These are phyloP conservation scores for Trichogramma pretiosum DNA, from an alignment of 1,140 invertebrate genomes.

Conservation along the genomic window DNA sequence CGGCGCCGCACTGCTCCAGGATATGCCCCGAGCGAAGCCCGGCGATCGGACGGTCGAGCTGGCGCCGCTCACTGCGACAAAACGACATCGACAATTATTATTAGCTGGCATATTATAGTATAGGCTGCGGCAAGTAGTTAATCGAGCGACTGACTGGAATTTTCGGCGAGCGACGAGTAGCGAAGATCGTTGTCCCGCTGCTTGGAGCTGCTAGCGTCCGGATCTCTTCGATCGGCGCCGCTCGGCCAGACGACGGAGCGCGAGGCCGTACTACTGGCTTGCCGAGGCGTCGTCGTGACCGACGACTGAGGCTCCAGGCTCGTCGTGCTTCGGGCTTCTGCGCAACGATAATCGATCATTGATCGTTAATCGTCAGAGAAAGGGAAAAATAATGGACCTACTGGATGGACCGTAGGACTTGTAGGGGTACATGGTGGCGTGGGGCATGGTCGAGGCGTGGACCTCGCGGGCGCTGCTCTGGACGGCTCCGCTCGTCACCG, in stretches of 20 bases:
- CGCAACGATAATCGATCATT: too few relatives aligned
- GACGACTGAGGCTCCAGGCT: not conserved
- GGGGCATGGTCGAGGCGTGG: slow-evolving; percentile 22
- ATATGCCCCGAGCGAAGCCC: slow-evolving; percentile 44
- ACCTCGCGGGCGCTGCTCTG: slow-evolving; percentile 26
- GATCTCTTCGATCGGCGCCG: too few relatives aligned
- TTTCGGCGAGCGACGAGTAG: slow-evolving; percentile 7
- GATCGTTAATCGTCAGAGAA: not conserved
- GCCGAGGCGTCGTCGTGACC: too few relatives aligned
- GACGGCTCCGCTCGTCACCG: slow-evolving; percentile 22
- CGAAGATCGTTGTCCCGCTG: slow-evolving; percentile 6
- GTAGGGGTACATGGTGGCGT: not conserved
- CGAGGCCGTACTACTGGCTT: too few relatives aligned
- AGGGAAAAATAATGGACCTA: not conserved
- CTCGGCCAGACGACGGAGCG: too few relatives aligned
- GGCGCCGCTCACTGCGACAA: not conserved
- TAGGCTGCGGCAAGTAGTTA: too few relatives aligned
- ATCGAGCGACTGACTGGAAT: slow-evolving; percentile 10
- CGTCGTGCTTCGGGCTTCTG: too few relatives aligned
- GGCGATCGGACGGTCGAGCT: too few relatives aligned
- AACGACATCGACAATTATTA: not conserved
- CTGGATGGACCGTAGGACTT: not conserved
- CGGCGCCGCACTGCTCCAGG: too few relatives aligned
- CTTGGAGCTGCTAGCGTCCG: slow-evolving; percentile 3
- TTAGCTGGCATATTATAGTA: too few relatives aligned